Base-by-base conservation (phyloP, 2,797 vertebrate species). In the Darevskia nairensis region DNA sequence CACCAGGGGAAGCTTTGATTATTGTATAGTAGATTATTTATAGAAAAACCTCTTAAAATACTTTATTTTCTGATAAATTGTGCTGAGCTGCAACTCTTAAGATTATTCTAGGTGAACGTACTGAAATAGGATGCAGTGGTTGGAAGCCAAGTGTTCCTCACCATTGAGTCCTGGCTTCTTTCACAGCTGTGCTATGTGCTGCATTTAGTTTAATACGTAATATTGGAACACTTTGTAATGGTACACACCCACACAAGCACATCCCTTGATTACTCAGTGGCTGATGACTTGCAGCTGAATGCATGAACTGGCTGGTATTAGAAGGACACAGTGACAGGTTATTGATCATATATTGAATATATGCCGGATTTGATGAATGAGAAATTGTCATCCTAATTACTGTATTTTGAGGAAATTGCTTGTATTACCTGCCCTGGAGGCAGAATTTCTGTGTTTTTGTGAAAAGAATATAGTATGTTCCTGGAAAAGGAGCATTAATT, bases 331-430 rank as follows among this genome's bases (percentile, higher is more conserved):
- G 6, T 46, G 88, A 8, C n/a, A 27, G 59, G 88, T 39, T n/a
- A 74, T 1, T 81, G n/a, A 23, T 88, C 6, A 87, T 3, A 1
- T 76, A 0, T 66, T 90, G 68, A 55, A 35, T 1, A 2, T 66
- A 4, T 50, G 1, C 39, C 29, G 4, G 82, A 68, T 75, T 87
- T 8, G 7, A 19, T 88, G 82, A 82, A 75, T n/a, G 29, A 83
- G 39, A 66, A 85, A 71, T 32, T 86, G 68, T 85, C 87, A 82
- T 78, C 68, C 29, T 86, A 6, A 11, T 29, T 21, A 10, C 75
- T 88, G n/a, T 27, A 72, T 87, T 93, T 92, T 89, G 76, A 82
- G 3, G 5, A 35, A 50, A 11, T 88, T 61, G 27, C 86, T 89
- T 78, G 15, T 89, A 19, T 80, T 86, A 59, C 25, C 29, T 92